These are phyloP conservation scores for Cyprinodon brontotheroides DNA, from an alignment of 2,113 vertebrate genomes.

Conservation along the genomic window DNA sequence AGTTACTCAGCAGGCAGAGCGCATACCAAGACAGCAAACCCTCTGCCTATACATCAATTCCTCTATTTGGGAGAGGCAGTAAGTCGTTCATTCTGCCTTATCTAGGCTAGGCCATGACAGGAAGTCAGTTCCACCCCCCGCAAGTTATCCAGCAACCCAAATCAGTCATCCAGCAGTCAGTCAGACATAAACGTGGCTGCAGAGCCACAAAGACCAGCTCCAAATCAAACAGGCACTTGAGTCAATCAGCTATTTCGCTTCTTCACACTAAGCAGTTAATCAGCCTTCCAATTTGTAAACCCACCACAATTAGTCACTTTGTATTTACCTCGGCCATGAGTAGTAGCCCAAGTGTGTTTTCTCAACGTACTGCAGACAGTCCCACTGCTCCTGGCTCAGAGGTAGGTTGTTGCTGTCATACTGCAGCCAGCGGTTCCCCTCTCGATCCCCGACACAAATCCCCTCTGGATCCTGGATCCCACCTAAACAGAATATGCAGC, in stretches of 20 bases:
- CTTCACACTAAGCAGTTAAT: slow-evolving; percentile 45
- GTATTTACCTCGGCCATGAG: slow-evolving; percentile 87
- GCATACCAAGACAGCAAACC: slow-evolving; percentile 25
- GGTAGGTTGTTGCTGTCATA: slow-evolving; percentile 88
- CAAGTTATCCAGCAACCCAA: slow-evolving; percentile 41
- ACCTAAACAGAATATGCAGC: slow-evolving; percentile 71
- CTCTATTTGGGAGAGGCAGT: slow-evolving; percentile 69
- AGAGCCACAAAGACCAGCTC: slow-evolving; percentile 37
- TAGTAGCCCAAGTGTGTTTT: slow-evolving; percentile 98
- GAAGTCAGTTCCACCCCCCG: slow-evolving; percentile 53
- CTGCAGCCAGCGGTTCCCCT: slow-evolving; percentile 93
- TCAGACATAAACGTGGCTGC: slow-evolving; percentile 39
- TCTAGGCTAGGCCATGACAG: slow-evolving; percentile 63
- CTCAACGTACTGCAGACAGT: slow-evolving; percentile 87
- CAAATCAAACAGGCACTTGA: slow-evolving; percentile 48
- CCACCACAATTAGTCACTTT: slow-evolving; percentile 1
- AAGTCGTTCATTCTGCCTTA: slow-evolving; percentile 67
- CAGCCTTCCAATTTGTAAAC: slow-evolving; percentile 35
- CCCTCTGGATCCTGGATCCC: slow-evolving; percentile 78
- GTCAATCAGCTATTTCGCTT: slow-evolving; percentile 51
- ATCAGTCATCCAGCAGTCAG: slow-evolving; percentile 53
- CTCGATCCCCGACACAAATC: slow-evolving; percentile 86
- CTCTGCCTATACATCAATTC: slow-evolving; percentile 65
- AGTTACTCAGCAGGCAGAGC: slow-evolving; percentile 70
- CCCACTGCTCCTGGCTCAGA: slow-evolving; percentile 87